A percentile compares a stretch with the other conserved stretches of the same genome.
Conservation (phyloP, 92 coral and sea anemone genomes). For the Meandrina meandrites region DNA sequence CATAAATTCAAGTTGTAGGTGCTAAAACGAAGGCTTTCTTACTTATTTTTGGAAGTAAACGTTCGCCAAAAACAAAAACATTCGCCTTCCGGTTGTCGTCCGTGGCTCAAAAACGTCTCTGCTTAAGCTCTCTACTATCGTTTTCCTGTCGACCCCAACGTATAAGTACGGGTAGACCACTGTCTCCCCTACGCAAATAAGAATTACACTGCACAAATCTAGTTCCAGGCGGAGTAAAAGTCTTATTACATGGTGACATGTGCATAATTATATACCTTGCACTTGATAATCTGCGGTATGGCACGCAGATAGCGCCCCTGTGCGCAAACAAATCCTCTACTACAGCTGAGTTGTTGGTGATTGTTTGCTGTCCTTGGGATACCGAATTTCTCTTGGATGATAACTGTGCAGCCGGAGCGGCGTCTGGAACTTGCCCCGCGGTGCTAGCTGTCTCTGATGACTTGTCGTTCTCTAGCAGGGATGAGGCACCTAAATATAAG, state of each 20-base stretch:
- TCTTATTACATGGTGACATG: too few species aligned
- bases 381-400: conserved; percentile 18
- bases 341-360: conserved; percentile 66
- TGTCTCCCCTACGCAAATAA: background rate
- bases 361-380: conserved; percentile 12
- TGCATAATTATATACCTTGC: too few species aligned
- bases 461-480: conserved; percentile 2
- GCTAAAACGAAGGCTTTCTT: too few species aligned
- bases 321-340: conserved; percentile 85
- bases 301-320: conserved; percentile 77
- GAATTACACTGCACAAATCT: background rate
- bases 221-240: background rate
- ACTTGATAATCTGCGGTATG: conserved; percentile 75
- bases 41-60: too few species aligned
- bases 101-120: too few species aligned
- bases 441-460: background rate
- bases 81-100: too few species aligned
- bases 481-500: background rate
- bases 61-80: too few species aligned
- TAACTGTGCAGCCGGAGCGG: background rate
- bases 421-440: background rate
- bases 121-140: too few species aligned
- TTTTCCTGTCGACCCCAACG: too few species aligned
- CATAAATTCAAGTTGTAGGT: too few species aligned
- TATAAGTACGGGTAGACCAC: background rate